Percentiles rank a stretch among this genome's conserved stretches.
Evolutionary conservation across 2,888 invertebrate genomes (phyloP).

Genomic region (Teinopalpus imperialis): DNA sequence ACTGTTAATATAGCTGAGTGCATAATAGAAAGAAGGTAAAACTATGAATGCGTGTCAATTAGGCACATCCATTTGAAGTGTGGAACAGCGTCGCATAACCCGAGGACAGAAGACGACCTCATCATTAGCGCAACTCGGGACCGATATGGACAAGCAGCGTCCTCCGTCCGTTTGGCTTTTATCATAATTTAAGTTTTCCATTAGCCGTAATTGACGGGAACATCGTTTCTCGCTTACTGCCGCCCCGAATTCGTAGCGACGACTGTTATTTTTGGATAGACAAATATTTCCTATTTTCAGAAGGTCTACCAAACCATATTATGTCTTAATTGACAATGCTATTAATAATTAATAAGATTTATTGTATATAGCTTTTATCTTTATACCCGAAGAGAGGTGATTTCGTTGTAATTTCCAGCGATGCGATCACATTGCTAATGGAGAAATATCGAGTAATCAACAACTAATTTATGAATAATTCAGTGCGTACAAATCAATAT

Average conservation of each 20-base stretch:
- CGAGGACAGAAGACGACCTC: constrained; percentile 26
- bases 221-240: constrained; percentile 79
- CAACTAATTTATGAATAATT: constrained; percentile 67
- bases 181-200: constrained; percentile 82
- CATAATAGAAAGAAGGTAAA: constrained; percentile 1
- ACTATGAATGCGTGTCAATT: constrained; percentile 7
- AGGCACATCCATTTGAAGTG: constrained; percentile 16
- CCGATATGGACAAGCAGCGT: constrained; percentile 56
- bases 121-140: constrained; percentile 32
- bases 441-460: constrained; percentile 68
- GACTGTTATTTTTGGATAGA: constrained; percentile 76
- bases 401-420: too few relatives aligned
- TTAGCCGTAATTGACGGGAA: constrained; percentile 80
- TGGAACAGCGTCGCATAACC: constrained; percentile 1
- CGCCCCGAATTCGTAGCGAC: constrained; percentile 59
- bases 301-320: constrained; percentile 59
- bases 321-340: constrained; percentile 74
- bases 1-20: constrained; percentile 1
- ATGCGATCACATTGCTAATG: constrained; percentile 68
- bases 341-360: constrained; percentile 78
- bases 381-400: constrained; percentile 71
- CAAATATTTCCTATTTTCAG: constrained; percentile 75
- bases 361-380: constrained; percentile 75
- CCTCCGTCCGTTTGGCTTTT: constrained; percentile 73
- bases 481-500: constrained; percentile 43